phyloP scores from a whole-genome alignment of 2,113 vertebrate genomes.

The Tringa solitaria region DNA sequence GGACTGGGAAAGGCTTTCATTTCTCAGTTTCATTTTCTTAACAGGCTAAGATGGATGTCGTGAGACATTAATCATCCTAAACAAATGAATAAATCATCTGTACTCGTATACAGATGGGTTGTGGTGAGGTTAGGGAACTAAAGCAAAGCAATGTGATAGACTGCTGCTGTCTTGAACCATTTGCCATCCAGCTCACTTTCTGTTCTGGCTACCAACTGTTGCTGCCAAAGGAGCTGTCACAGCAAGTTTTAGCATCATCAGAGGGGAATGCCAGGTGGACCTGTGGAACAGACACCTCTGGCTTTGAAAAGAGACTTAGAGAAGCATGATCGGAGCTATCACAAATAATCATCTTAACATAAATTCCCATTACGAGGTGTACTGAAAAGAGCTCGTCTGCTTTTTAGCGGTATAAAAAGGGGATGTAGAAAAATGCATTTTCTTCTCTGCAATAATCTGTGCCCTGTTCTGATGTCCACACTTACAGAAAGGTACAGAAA shows the following conservation, averaged over 20 bases:
- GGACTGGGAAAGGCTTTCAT: background rate
- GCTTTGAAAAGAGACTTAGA: background rate
- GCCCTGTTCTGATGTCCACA: background rate
- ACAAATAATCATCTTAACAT: background rate
- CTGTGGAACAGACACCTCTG: background rate
- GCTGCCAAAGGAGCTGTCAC: background rate
- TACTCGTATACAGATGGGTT: background rate
- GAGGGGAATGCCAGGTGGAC: background rate
- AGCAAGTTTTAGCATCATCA: background rate
- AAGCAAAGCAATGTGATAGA: background rate
- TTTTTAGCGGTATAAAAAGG: background rate
- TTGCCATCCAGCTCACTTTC: background rate
- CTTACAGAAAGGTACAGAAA: background rate
- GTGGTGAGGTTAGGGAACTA: background rate
- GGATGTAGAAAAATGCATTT: background rate
- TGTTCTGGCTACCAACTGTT: background rate
- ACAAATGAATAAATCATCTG: background rate
- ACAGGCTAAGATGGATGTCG: background rate
- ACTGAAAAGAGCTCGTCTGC: background rate
- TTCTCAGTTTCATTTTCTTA: background rate
- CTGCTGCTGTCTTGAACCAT: background rate
- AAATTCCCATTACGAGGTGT: background rate
- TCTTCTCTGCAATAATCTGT: background rate
- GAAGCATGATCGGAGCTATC: background rate
- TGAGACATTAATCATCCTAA: background rate